Base-by-base conservation (phyloP, 64 coral and sea anemone genomes). In the Catalaphyllia jardinei region DNA sequence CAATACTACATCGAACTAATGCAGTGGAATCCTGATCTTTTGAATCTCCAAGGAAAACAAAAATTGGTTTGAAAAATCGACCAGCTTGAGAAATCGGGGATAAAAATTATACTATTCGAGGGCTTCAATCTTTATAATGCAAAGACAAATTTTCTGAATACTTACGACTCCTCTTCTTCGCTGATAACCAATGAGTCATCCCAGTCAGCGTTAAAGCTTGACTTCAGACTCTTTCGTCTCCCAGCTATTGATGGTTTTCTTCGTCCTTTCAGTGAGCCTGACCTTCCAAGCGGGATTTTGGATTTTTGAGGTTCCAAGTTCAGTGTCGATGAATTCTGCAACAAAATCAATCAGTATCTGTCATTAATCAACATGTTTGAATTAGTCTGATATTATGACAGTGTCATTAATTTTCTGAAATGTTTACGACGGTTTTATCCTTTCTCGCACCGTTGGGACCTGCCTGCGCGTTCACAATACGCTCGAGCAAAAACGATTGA, bases 271-370 rank as follows among this genome's bases (percentile, higher is more conserved):
- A 91, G 60, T 29, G 79, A 80, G 0, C 82, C 54, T 33, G 77
- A 75, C 76, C 54, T 79, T 1, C 20, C 82, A 12, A 87, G 55
- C 17, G 90, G 42, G 19, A 92, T 92, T 76, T 87, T 86, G 16
- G 83, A 92, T 73, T 92, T 92, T 39, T 92, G 90, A 72, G 77
- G 30, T 19, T 92, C 90, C 16, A 92, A 67, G 75, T 92, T 92
- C 4, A 92, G 74, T 38, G 86, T 38, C 29, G 28, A 92, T 30
- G 74, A 63, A 78, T 20, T 87, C 79, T 75, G 55, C 24, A 62
- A 87, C 15, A 75, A 75, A 59, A 14, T 31, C 7, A 75, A 54
- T 1, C 13, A 2, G 16, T 82, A 31, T 25, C 1, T 61, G 22
- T 30, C 1, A 62, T 27, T 10, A 62, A 18, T 46, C 42, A 46